These are phyloP conservation scores for Silurus lanzhouensis DNA, from an alignment of 2,797 vertebrate genomes.

Conservation along the genomic window DNA sequence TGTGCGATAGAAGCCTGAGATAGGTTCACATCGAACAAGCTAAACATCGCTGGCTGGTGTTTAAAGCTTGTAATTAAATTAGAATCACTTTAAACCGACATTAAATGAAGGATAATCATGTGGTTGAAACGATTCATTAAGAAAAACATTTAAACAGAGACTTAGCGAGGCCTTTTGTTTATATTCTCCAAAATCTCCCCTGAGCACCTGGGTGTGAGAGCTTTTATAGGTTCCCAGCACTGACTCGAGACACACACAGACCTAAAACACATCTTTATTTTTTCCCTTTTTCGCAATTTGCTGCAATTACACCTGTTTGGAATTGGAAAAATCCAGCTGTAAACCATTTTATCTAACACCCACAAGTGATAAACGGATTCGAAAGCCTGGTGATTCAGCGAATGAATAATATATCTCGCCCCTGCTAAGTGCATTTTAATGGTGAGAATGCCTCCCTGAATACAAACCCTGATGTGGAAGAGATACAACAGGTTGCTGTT, in stretches of 20 bases:
- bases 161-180: constrained; percentile 54
- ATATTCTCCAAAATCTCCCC: constrained; percentile 57
- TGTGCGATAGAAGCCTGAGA: neutral
- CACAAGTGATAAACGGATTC: constrained; percentile 64
- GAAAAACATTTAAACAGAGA: constrained; percentile 56
- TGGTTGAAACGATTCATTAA: constrained; percentile 36
- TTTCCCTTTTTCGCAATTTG: constrained; percentile 57
- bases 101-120: constrained; percentile 36
- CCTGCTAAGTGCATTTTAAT: constrained; percentile 53
- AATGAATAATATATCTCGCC: constrained; percentile 56
- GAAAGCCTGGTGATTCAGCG: constrained; percentile 62
- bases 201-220: constrained; percentile 62
- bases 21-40: neutral
- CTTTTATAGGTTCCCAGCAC: constrained; percentile 64
- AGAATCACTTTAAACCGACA: constrained; percentile 35
- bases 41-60: constrained; percentile 26
- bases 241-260: constrained; percentile 47
- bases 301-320: constrained; percentile 71
- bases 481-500: neutral
- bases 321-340: constrained; percentile 72
- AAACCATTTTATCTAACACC: constrained; percentile 70
- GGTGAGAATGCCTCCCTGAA: constrained; percentile 58
- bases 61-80: constrained; percentile 43
- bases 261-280: constrained; percentile 1
- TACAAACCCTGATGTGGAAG: constrained; percentile 15